Conservation (phyloP, 2,797 vertebrate species). For the Coilia nasus region DNA sequence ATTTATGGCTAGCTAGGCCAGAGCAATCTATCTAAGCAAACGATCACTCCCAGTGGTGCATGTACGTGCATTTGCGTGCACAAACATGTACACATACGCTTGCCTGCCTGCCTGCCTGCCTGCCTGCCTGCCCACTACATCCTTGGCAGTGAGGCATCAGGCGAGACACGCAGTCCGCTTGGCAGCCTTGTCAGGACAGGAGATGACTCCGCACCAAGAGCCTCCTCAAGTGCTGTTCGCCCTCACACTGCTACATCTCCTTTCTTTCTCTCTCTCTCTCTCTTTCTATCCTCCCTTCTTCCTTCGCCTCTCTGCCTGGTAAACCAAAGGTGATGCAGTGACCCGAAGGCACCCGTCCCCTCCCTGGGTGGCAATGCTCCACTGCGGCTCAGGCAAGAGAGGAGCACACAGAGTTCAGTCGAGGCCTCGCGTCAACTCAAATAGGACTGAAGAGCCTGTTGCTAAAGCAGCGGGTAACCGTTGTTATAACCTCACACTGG, state of each 20-base stretch:
- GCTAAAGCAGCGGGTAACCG: not conserved
- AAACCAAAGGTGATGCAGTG: slow-evolving; percentile 38
- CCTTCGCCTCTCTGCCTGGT: not conserved
- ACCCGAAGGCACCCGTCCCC: slow-evolving; percentile 27
- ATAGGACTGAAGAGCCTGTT: not conserved
- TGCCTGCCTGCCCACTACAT: slow-evolving; percentile 29
- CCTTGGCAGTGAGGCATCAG: slow-evolving; percentile 61
- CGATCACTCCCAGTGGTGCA: no score
- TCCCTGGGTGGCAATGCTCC: not conserved
- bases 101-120: not conserved
- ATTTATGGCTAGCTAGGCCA: no score
- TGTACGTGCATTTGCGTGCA: no score
- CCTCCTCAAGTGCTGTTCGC: slow-evolving; percentile 35
- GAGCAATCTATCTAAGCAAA: no score
- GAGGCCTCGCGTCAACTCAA: not conserved
- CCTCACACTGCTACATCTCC: slow-evolving; percentile 36
- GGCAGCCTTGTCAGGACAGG: slow-evolving; percentile 39
- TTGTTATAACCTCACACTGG: slow-evolving; percentile 38
- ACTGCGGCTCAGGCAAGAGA: not conserved
- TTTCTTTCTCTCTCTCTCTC: no score
- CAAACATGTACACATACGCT: no score
- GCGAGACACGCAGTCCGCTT: slow-evolving; percentile 45
- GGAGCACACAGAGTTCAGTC: slow-evolving; percentile 17
- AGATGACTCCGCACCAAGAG: slow-evolving; percentile 48
- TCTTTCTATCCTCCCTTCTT: not conserved